Evolutionary conservation across 2,113 vertebrate genomes (phyloP), one percentile per base, ranked within the genome.

Genomic region (Meles meles): DNA sequence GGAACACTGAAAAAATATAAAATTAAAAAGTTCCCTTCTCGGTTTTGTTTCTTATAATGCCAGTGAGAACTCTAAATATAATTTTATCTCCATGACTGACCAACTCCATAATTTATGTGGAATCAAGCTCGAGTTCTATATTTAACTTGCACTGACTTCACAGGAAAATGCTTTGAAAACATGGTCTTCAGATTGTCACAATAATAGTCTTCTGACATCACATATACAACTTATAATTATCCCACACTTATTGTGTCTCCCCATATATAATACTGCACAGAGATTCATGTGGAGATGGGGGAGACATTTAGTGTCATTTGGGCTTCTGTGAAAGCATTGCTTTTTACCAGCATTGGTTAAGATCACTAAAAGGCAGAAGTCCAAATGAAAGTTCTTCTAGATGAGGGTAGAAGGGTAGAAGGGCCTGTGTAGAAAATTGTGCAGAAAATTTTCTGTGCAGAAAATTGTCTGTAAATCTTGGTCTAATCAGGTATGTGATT

Each of bases 21-120:
- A 55, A 55, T 55, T 55, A 55, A 55, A 55, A 55, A 55, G 52
- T 94, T 74, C 18, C 91, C 89, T 96, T 97, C 97, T 91, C 89
- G 57, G 57, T 89, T 84, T 94, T 29, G 63, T 2, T 85, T 96
- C 83, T 93, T 89, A 84, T 47, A 81, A 94, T 88, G 86, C 72
- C 86, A 94, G 67, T 90, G 92, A 83, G 79, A 96, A 44, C 31
- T 59, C 49, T 74, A 67, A 96, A 81, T 84, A 57, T 63, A 97
- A 97, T 97, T 98, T 69, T 94, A 95, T 95, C 89, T 93, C 83
- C 92, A 82, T 96, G 83, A 96, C 89, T 97, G 97, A 92, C 96
- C 97, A 96, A 34, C 57, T 96, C 92, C 96, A 95, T 96, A 97
- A 97, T 97, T 97, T 94, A 89, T 97, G 86, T 90, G 63, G 69